Percentiles rank a stretch among this genome's conserved stretches.
Conservation (phyloP, 2,797 vertebrate species). For the Eutrigla gurnardus region DNA sequence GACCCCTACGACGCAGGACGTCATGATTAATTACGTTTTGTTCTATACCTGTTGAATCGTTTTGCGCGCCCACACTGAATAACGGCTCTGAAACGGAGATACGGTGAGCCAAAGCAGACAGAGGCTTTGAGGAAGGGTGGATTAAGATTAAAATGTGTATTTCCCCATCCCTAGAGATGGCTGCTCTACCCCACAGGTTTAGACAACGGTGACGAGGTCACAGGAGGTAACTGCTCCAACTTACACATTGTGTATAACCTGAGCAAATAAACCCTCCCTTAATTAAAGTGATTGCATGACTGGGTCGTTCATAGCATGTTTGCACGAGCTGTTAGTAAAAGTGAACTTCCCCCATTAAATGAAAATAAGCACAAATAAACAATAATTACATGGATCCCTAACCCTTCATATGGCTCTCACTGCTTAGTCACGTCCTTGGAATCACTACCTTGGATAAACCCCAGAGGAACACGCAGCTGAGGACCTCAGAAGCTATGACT, state of each 20-base stretch:
- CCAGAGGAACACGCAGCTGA: constrained; percentile 68
- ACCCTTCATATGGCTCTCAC: constrained; percentile 70
- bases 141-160: constrained; percentile 39
- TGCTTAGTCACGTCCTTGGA: constrained; percentile 81
- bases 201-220: constrained; percentile 51
- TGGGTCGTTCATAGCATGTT: constrained; percentile 73
- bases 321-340: constrained; percentile 77
- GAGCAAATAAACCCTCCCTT: constrained; percentile 69
- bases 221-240: constrained; percentile 56
- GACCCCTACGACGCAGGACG: constrained; percentile 16
- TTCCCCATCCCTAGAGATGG: constrained; percentile 24
- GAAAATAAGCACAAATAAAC: constrained; percentile 87
- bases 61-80: constrained; percentile 33
- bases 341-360: constrained; percentile 80
- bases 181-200: constrained; percentile 19
- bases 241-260: constrained; percentile 62
- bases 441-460: constrained; percentile 84
- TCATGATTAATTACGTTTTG: constrained; percentile 55
- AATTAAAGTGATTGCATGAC: constrained; percentile 76
- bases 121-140: constrained; percentile 11
- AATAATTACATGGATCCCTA: constrained; percentile 80
- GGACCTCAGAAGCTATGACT: constrained; percentile 71
- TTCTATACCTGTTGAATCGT: constrained; percentile 45
- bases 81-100: constrained; percentile 21
- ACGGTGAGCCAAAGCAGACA: constrained; percentile 15